These are phyloP conservation scores for Brachionichthys hirsutus DNA, from an alignment of 2,113 vertebrate species.

Conservation along the genomic window DNA sequence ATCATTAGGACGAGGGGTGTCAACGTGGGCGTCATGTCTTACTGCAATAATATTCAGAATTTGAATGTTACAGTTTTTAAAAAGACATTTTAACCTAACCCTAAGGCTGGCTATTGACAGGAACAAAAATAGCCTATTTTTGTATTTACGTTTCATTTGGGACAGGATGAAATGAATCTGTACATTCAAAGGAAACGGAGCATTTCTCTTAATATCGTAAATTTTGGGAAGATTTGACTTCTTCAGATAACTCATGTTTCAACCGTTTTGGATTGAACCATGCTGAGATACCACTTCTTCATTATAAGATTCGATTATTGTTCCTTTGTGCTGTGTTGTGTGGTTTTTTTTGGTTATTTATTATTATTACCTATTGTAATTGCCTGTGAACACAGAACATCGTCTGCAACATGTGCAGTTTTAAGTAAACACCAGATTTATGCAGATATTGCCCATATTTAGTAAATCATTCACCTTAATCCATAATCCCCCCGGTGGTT, in stretches of 20 bases:
- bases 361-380: constrained; percentile 20
- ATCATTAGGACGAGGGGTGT: constrained; percentile 13
- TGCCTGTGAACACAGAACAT: background rate
- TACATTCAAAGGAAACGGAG: no score
- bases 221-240: no score
- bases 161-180: background rate
- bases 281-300: no score
- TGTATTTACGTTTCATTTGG: background rate
- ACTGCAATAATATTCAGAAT: background rate
- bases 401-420: background rate
- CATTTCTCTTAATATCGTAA: no score
- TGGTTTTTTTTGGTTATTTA: constrained; percentile 1
- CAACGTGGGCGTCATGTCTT: constrained; percentile 17
- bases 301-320: no score
- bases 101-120: constrained; percentile 6
- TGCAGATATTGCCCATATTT: no score
- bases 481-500: background rate
- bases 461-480: no score
- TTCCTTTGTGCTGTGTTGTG: background rate
- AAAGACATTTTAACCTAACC: background rate
- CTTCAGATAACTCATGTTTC: no score
- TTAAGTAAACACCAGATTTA: no score
- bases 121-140: constrained; percentile 8
- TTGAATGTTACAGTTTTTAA: background rate
- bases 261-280: no score